Evolutionary conservation across 2,113 vertebrate genomes (phyloP), one percentile per base, ranked within the genome.

Genomic region (human): DNA sequence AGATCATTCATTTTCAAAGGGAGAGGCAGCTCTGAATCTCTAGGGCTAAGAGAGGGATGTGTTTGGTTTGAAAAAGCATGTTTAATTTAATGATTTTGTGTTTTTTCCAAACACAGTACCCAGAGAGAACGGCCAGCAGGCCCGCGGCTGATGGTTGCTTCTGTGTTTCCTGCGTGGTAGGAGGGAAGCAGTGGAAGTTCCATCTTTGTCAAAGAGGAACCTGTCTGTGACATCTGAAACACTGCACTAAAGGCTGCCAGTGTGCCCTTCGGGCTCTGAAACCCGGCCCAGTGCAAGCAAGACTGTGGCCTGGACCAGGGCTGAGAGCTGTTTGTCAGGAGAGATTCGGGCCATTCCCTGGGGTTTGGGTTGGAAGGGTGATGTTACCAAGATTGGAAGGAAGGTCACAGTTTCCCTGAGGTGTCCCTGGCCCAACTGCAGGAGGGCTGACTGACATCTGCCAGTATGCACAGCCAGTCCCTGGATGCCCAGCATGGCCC

Each of bases 81-180:
- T 80, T 85, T 85, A 35, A 22, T 38, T 79, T 91, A 84, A 35
- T 40, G 25, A 48, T 88, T 76, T 92, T 93, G 38, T 84, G 68
- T 79, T 72, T 89, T 78, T 85, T 78, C 48, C 64, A 72, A 84
- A 59, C 23, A 76, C 10, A 83, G 52, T 55, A 59, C 27, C 57
- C 64, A 83, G 80, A 61, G 57, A 89, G 61, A 30, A 89, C 27
- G 22, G 43, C 61, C n/a, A 35, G 27, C 57, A 52, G 72, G 55
- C 48, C 30, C 9, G 3, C 3, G 9, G 38, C 75, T n/a, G 25
- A 25, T 2, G 27, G 40, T 50, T 84, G 59, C 25, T 64, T 64
- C 25, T 52, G 45, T 2, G 0, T 75, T 16, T 88, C 25, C 45
- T 50, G 2, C 2, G 2, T 27, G 1, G 72, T n/a, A 27, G 68